A percentile compares a stretch with the other conserved stretches of the same genome.
Conservation (phyloP, 2,888 invertebrate genomes). For the Amiota communis region DNA sequence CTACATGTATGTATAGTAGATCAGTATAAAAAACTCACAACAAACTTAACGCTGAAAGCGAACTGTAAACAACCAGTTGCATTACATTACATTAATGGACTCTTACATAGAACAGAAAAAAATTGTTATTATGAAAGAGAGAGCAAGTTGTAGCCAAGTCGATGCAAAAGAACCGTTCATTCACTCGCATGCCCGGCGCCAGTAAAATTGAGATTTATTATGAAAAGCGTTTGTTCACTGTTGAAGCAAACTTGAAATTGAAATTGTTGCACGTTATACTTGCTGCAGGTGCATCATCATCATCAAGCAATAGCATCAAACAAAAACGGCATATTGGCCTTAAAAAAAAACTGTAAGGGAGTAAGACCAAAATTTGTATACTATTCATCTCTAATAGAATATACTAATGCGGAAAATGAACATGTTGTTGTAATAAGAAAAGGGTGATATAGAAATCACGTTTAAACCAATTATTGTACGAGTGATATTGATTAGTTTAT, state of each 20-base stretch:
- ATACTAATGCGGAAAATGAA: too few species aligned
- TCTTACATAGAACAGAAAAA: slow-evolving; percentile 55
- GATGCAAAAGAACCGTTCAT: slow-evolving; percentile 43
- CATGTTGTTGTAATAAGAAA: too few species aligned
- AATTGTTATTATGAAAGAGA: slow-evolving; percentile 33
- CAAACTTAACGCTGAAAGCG: too few species aligned
- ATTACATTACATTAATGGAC: slow-evolving; percentile 60
- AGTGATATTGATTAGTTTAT: too few species aligned
- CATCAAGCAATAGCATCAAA: slow-evolving; percentile 28
- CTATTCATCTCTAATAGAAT: too few species aligned
- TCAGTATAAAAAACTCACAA: too few species aligned
- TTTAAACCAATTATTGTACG: too few species aligned
- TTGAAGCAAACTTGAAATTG: not conserved
- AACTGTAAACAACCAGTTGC: slow-evolving; percentile 54
- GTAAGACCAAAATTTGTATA: not conserved
- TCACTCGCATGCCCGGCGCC: slow-evolving; percentile 66
- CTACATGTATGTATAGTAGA: not conserved
- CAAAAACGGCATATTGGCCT: slow-evolving; percentile 42
- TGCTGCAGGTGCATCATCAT: slow-evolving; percentile 32
- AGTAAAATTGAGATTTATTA: slow-evolving; percentile 72
- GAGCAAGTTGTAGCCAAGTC: slow-evolving; percentile 40
- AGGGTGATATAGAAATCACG: too few species aligned
- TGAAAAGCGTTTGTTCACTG: slow-evolving; percentile 49
- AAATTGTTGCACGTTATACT: slow-evolving; percentile 38
- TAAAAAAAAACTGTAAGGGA: slow-evolving; percentile 9